Percentiles rank a stretch among this genome's conserved stretches.
phyloP scores from a whole-genome alignment of 2,888 invertebrate genomes.

The Synanthedon vespiformis region DNA sequence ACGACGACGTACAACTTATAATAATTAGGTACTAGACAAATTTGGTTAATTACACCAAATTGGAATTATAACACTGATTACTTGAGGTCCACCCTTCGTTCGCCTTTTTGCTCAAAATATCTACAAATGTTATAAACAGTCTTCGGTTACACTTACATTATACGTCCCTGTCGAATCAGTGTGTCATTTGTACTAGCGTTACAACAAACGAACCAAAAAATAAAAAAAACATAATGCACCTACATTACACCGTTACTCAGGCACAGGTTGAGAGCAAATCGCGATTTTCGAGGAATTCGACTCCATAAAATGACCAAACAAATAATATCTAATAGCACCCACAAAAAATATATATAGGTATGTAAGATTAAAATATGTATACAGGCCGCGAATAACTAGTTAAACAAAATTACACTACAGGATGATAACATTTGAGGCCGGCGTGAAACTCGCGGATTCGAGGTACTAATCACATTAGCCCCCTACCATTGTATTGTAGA shows the following conservation, averaged over 20 bases:
- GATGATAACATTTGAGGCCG: background rate
- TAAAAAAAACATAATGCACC: slow-evolving; percentile 28
- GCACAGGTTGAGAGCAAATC: slow-evolving; percentile 4
- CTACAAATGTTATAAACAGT: slow-evolving; percentile 61
- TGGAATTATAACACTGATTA: slow-evolving; percentile 51
- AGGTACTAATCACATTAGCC: background rate
- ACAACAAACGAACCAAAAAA: slow-evolving; percentile 32
- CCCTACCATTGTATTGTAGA: background rate
- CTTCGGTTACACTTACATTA: slow-evolving; percentile 65
- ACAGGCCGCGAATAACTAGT: slow-evolving; percentile 8
- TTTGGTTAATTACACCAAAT: slow-evolving; percentile 55
- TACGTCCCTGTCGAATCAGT: slow-evolving; percentile 60
- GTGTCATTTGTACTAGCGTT: slow-evolving; percentile 62
- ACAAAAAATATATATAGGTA: slow-evolving; percentile 14
- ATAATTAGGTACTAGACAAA: slow-evolving; percentile 57
- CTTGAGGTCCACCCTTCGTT: slow-evolving; percentile 29
- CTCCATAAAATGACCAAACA: background rate
- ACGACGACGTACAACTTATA: slow-evolving; percentile 21
- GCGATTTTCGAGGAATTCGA: background rate
- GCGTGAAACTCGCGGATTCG: background rate
- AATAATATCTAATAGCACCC: slow-evolving; percentile 10
- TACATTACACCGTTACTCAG: slow-evolving; percentile 9
- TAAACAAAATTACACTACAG: background rate
- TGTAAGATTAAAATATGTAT: background rate
- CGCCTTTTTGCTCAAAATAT: slow-evolving; percentile 43